A percentile compares a stretch with the other conserved stretches of the same genome.
These are phyloP conservation scores for Psilopogon haemacephalus DNA, from an alignment of 2,113 vertebrate species.

Conservation along the genomic window DNA sequence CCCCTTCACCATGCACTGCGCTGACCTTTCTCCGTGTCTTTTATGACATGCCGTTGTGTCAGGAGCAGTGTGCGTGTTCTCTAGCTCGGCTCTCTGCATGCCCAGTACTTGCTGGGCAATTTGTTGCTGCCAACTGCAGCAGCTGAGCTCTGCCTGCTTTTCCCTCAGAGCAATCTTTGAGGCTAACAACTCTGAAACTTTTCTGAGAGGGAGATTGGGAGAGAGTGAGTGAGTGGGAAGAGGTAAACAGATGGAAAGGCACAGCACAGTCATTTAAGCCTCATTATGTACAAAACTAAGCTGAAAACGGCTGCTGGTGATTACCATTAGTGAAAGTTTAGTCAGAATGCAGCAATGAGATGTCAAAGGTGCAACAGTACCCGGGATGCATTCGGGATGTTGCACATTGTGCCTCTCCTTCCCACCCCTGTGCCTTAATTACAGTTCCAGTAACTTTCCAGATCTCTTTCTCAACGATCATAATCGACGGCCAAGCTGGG, in stretches of 20 bases:
- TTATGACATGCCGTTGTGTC: neutral
- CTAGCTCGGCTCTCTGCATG: neutral
- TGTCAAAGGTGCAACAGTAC: neutral
- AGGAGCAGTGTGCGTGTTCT: fast-evolving
- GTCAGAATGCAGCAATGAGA: neutral
- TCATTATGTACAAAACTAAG: neutral
- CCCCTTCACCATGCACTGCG: fast-evolving
- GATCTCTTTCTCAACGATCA: neutral
- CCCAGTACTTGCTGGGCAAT: neutral
- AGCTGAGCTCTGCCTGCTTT: neutral
- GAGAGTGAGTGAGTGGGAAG: neutral
- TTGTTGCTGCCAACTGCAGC: neutral
- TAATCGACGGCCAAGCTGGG: neutral
- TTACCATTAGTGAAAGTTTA: conserved; percentile 3
- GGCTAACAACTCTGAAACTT: conserved; percentile 20
- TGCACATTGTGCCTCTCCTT: neutral
- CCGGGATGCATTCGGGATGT: neutral
- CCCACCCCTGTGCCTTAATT: neutral
- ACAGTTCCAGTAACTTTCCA: neutral
- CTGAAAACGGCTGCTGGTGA: neutral
- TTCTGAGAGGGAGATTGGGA: neutral
- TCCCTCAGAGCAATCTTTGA: neutral
- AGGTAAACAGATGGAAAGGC: conserved; percentile 5
- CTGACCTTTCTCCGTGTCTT: neutral
- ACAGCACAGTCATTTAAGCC: neutral